Evolutionary conservation across 2,888 invertebrate genomes (phyloP).

Genomic region (Boloria euphrosyne): DNA sequence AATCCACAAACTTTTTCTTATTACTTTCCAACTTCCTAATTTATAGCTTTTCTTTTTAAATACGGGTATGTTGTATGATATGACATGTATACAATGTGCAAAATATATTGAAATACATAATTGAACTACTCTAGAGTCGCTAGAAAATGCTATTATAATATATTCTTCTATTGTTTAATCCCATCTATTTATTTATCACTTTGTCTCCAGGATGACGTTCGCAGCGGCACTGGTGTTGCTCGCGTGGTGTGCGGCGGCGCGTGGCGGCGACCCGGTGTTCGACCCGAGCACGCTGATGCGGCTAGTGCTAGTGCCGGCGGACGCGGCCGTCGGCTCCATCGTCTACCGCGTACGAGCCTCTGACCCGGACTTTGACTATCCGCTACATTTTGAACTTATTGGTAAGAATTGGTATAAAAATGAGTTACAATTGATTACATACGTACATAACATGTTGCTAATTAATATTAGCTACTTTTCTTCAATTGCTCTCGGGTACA

Average conservation of each 20-base stretch:
- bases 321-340: constrained; percentile 91
- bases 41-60: constrained; percentile 22
- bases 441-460: background rate
- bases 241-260: constrained; percentile 55
- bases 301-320: constrained; percentile 91
- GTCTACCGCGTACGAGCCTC: constrained; percentile 94
- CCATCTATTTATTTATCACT: too few relatives aligned
- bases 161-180: too few relatives aligned
- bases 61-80: too few relatives aligned
- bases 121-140: too few relatives aligned
- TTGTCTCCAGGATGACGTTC: constrained; percentile 70
- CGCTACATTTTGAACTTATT: constrained; percentile 89
- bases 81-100: too few relatives aligned
- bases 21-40: constrained; percentile 9
- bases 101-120: too few relatives aligned
- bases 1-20: background rate
- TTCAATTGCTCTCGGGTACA: background rate
- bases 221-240: constrained; percentile 70
- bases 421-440: background rate
- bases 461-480: background rate
- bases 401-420: constrained; percentile 66
- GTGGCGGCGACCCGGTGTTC: constrained; percentile 88
- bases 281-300: constrained; percentile 92
- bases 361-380: constrained; percentile 94
- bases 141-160: too few relatives aligned